Base-by-base conservation (phyloP, 1,140 invertebrate genomes). In the Diorhabda sublineata region DNA sequence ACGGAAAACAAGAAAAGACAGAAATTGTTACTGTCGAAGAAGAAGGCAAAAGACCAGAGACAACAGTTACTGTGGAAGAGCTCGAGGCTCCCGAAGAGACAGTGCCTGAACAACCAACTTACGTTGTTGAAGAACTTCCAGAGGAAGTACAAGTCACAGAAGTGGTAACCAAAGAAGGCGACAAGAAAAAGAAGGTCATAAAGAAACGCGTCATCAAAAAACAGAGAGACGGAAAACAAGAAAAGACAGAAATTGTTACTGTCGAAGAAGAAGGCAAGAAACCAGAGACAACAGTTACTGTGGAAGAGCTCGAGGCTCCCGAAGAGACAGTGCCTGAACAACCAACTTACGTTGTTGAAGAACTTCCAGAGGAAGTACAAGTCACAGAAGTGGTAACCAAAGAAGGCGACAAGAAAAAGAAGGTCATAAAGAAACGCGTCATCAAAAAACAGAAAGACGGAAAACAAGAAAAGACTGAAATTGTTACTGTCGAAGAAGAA, bases 351-450 rank as follows among this genome's bases (percentile, higher is more conserved):
- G 47, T 8, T 3, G n/a, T 76, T 64, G 74, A 77, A 71, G 77
- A 80, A 74, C 68, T 74, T 42, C 75, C 76, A 52, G 77, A 77
- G 75, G 76, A 83, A 71, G 74, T 82, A 44, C 62, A 45, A 42
- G 68, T 73, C 47, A 82, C 78, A 3, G 81, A 83, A 75, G 77
- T 82, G 63, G 80, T 81, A 41, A 82, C 83, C n/a, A 76, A 83
- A 58, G 79, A 83, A 76, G 81, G 82, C 71, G 77, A 79, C 47
- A 76, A 72, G n/a, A 70, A 79, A 72, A 75, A 76, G 47, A 78
- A 78, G 45, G 80, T 77, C 0, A 81, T 79, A 71, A 81, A 79
- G 65, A 71, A 76, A 8, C 74, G 73, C 66, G 76, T 79, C n/a
- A 80, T 73, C 75, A 82, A 79, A 64, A 71, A 73, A 47, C 74